A percentile compares a stretch with the other conserved stretches of the same genome.
These are phyloP conservation scores for Orbicella faveolata DNA, from an alignment of 64 coral and sea anemone species.

Conservation along the genomic window DNA sequence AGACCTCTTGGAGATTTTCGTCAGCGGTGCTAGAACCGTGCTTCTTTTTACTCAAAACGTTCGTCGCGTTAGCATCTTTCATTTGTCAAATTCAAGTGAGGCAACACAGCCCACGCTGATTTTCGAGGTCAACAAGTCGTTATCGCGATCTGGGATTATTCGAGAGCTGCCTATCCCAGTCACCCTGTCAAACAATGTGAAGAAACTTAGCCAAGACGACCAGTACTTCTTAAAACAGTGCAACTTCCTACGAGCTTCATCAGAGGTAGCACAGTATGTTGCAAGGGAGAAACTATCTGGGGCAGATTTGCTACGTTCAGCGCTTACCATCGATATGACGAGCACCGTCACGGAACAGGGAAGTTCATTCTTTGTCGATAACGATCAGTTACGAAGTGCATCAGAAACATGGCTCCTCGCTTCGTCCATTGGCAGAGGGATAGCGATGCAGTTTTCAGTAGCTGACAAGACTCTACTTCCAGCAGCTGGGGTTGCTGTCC, in stretches of 20 bases:
- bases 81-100: conserved; percentile 30
- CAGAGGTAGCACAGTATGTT: background rate
- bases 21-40: conserved; percentile 51
- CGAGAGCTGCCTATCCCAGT: conserved; percentile 17
- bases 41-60: conserved; percentile 79
- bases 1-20: conserved; percentile 43
- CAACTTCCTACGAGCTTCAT: conserved; percentile 68
- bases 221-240: conserved; percentile 49
- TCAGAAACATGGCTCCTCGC: background rate
- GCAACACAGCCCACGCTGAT: conserved; percentile 31
- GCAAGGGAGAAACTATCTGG: too few relatives aligned
- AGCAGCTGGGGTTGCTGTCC: conserved; percentile 60
- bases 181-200: conserved; percentile 11
- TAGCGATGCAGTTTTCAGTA: conserved; percentile 23
- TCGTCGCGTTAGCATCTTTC: conserved; percentile 33
- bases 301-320: background rate
- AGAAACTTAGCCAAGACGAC: conserved; percentile 12
- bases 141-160: background rate
- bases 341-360: background rate
- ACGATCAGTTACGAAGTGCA: too few relatives aligned
- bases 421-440: too few relatives aligned
- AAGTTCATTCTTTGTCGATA: background rate
- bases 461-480: conserved; percentile 40
- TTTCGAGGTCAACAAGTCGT: conserved; percentile 47
- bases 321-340: background rate